These are phyloP conservation scores for Chauna torquata DNA, from an alignment of 2,113 vertebrate species.

Conservation along the genomic window DNA sequence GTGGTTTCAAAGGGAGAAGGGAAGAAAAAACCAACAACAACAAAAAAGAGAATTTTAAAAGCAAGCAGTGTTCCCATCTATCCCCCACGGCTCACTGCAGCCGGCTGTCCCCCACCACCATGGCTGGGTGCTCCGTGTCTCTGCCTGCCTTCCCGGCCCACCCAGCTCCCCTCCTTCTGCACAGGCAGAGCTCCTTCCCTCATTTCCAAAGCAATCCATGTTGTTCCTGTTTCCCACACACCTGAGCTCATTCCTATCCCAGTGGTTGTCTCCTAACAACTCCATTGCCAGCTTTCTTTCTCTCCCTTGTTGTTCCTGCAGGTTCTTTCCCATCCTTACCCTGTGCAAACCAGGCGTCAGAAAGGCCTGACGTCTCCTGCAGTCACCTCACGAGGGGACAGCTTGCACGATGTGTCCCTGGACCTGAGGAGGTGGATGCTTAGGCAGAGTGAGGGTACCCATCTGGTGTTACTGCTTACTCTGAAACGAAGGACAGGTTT, in stretches of 20 bases:
- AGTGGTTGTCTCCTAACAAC: background rate
- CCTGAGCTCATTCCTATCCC: background rate
- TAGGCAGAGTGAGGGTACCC: background rate
- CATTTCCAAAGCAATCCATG: background rate
- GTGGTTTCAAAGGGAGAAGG: background rate
- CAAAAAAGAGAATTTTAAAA: background rate
- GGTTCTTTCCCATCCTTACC: background rate
- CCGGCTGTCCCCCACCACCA: background rate
- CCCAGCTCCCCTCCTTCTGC: background rate
- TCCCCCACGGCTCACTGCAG: background rate
- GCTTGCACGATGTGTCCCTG: background rate
- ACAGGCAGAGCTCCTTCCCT: background rate
- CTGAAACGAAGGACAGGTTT: background rate
- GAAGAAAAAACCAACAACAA: too few species aligned
- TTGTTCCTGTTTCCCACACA: background rate
- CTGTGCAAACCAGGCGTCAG: background rate
- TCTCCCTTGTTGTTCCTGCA: background rate
- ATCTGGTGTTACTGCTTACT: background rate
- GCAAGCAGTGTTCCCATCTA: background rate
- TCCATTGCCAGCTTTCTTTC: background rate
- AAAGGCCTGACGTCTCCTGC: background rate
- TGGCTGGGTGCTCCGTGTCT: fast-evolving
- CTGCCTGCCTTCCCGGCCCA: background rate
- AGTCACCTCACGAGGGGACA: background rate
- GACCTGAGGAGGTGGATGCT: background rate